Base-by-base conservation (phyloP, 2,113 vertebrate species). In the Ranitomeya variabilis region DNA sequence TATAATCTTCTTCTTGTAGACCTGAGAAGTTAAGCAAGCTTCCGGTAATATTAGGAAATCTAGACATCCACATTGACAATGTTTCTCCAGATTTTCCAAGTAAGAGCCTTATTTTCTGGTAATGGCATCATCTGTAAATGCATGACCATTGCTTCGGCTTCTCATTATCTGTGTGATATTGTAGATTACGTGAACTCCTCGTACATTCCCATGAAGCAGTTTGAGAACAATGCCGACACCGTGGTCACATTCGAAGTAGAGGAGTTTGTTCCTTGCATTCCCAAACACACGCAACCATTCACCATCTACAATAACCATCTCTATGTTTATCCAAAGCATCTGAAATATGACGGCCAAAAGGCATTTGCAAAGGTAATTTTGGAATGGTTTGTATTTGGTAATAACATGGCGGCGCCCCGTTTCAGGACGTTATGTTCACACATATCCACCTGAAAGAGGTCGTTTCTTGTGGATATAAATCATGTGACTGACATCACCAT, bases 21-120 rank as follows among this genome's bases (percentile, higher is more conserved):
- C 98, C 96, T 87, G 98, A 99, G 93, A 99, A 98, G 94, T 98
- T 99, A 98, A 96, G 97, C 90, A 99, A 99, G 91, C 96, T 99
- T 91, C 97, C 98, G 82, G 97, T 99, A 92, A 98, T 99, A 95
- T 94, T 99, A 90, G 98, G 98, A 95, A 99, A 99, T 92, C 94
- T 99, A 85, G 98, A 99, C 91, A 97, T 99, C 90, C 99, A 96
- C 86, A 97, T 99, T 82, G 98, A 99, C 93, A 97, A 95, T 4
- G 95, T 99, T 85, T 96, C 97, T 89, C 96, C 97, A 57, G 97
- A 99, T 93, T 95, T 97, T 92, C 94, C 96, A 86, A 98, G 98
- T 99, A 95, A 97, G 98, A 93, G 16, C 23, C 37, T 21, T 18
- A 23, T 73, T n/a, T 5, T 52, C 13, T 14, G 21, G 18, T 64